Conservation (phyloP, 2,113 vertebrate genomes). For the Hippocampus barbouri region DNA sequence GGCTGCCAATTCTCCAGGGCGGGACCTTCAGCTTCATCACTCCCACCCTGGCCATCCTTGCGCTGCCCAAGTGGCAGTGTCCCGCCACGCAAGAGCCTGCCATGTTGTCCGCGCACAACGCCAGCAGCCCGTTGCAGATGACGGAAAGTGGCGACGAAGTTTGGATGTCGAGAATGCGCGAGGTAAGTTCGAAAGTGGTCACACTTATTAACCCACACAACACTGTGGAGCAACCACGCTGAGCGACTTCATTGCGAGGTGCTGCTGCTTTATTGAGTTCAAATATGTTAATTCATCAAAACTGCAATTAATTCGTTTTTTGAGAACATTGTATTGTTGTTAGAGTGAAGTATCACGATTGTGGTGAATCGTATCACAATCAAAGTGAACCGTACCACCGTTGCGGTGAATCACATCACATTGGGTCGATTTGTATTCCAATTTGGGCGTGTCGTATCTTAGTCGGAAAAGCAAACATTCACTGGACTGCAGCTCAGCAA, state of each 20-base stretch:
- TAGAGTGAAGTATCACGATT: neutral
- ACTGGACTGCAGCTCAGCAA: neutral
- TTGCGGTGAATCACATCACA: too few species aligned
- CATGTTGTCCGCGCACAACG: conserved; percentile 41
- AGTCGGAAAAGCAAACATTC: neutral
- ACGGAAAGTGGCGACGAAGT: conserved; percentile 57
- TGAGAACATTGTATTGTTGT: neutral
- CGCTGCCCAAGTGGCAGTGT: conserved; percentile 76
- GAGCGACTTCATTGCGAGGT: too few species aligned
- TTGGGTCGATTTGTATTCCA: too few species aligned
- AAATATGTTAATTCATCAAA: neutral
- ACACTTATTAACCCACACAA: neutral
- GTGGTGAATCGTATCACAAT: neutral
- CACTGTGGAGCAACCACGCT: too few species aligned
- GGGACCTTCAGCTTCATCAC: conserved; percentile 78
- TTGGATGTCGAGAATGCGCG: conserved; percentile 74
- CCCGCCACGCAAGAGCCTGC: conserved; percentile 16
- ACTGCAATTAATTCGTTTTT: neutral
- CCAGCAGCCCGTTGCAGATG: conserved; percentile 18
- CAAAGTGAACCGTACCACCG: too few species aligned
- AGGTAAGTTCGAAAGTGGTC: conserved; percentile 51
- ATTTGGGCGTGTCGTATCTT: too few species aligned
- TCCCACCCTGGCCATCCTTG: conserved; percentile 74
- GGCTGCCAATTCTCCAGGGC: conserved; percentile 77
- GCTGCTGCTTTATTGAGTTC: too few species aligned